Evolutionary conservation across 2,888 invertebrate genomes (phyloP).

Genomic region (Chloroclystis v-ata): DNA sequence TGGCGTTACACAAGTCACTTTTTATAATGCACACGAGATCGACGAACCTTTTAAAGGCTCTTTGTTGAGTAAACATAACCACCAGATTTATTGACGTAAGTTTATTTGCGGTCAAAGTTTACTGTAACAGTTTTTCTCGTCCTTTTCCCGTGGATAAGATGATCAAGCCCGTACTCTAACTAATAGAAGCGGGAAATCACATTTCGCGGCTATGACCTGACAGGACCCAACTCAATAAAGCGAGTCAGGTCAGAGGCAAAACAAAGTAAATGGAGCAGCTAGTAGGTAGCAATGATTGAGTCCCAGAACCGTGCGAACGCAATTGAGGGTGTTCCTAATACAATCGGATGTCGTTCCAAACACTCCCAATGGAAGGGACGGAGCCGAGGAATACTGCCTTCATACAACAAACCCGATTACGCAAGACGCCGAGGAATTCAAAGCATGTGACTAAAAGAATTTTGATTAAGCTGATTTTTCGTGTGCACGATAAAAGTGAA

Average conservation of each 20-base stretch:
- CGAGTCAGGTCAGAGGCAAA: constrained; percentile 48
- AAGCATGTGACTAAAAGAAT: constrained; percentile 38
- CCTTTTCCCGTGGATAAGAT: constrained; percentile 31
- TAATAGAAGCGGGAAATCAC: constrained; percentile 54
- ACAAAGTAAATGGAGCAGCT: constrained; percentile 57
- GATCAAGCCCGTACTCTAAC: constrained; percentile 27
- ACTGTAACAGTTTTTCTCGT: constrained; percentile 35
- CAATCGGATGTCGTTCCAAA: constrained; percentile 54
- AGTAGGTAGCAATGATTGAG: constrained; percentile 44
- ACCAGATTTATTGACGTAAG: constrained; percentile 42
- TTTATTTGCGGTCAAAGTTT: constrained; percentile 44
- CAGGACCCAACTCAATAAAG: constrained; percentile 41
- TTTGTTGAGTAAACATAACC: constrained; percentile 57
- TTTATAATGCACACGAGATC: constrained; percentile 46
- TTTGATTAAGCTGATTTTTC: constrained; percentile 43
- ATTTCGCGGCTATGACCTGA: constrained; percentile 43
- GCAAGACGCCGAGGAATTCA: constrained; percentile 22
- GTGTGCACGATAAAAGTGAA: constrained; percentile 56
- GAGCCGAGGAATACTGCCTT: constrained; percentile 20
- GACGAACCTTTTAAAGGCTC: constrained; percentile 52
- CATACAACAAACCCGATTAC: constrained; percentile 22
- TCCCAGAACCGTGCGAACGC: constrained; percentile 40
- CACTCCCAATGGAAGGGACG: constrained; percentile 37
- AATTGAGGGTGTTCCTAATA: constrained; percentile 55
- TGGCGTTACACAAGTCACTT: constrained; percentile 39